Conservation (phyloP, 2,797 vertebrate species). For the Bradypodion pumilum region DNA sequence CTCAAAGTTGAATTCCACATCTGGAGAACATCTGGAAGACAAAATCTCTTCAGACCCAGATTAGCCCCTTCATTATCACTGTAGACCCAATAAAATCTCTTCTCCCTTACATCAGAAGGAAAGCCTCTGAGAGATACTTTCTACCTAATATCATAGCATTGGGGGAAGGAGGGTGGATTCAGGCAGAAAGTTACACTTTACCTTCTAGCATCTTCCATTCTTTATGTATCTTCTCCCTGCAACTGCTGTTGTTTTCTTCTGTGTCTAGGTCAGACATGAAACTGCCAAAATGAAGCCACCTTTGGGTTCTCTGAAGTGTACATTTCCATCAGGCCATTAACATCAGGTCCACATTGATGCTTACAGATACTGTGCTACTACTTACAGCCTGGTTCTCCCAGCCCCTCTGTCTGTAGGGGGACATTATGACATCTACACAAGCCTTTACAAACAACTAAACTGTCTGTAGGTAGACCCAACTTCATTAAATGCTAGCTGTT, state of each 20-base stretch:
- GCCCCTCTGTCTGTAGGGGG: not conserved
- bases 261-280: too few species aligned
- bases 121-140: not conserved
- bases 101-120: not conserved
- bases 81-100: too few species aligned
- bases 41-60: too few species aligned
- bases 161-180: not conserved
- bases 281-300: too few species aligned
- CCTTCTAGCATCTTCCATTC: too few species aligned
- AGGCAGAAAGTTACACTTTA: not conserved
- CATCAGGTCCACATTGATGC: not conserved
- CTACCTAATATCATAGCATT: too few species aligned
- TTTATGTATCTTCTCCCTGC: too few species aligned
- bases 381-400: not conserved
- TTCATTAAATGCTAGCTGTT: not conserved
- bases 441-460: not conserved
- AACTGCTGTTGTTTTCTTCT: too few species aligned
- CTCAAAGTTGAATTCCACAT: too few species aligned
- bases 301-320: not conserved
- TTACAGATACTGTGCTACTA: not conserved
- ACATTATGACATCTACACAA: not conserved
- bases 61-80: too few species aligned
- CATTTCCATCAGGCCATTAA: not conserved
- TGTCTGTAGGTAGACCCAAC: not conserved
- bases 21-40: too few species aligned